Evolutionary conservation across 2,113 vertebrate genomes (phyloP).

Genomic region (Hyaena hyaena): DNA sequence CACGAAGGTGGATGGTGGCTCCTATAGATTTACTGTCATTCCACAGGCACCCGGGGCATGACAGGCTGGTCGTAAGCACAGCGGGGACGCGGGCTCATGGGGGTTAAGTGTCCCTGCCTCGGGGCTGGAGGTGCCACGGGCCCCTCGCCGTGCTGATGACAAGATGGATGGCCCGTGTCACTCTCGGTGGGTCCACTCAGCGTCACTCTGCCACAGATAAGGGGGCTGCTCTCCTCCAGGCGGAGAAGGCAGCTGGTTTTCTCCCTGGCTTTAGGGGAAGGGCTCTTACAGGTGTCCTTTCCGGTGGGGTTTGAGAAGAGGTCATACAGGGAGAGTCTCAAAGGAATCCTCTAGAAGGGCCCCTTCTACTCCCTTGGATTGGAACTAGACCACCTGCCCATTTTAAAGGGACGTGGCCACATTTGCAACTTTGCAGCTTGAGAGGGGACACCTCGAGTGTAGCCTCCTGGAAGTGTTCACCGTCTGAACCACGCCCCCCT

Average conservation of each 20-base stretch:
- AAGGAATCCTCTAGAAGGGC: neutral
- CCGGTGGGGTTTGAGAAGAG: neutral
- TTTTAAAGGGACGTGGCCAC: neutral
- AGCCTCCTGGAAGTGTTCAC: neutral
- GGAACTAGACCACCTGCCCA: neutral
- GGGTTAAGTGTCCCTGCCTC: constrained; percentile 91
- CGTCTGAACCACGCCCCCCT: neutral
- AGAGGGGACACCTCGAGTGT: neutral
- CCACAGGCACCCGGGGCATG: constrained; percentile 81
- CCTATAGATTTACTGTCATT: constrained; percentile 92
- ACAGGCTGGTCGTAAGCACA: constrained; percentile 84
- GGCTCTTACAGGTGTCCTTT: neutral
- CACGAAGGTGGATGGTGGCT: constrained; percentile 86
- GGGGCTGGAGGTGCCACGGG: constrained; percentile 85
- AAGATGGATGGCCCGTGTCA: constrained; percentile 92
- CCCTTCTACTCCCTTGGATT: neutral
- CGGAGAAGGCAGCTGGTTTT: constrained; percentile 74
- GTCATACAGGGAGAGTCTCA: accelerated
- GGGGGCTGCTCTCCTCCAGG: constrained; percentile 72
- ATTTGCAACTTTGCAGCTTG: too few relatives aligned
- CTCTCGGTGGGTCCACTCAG: constrained; percentile 88
- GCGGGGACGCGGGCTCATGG: constrained; percentile 85
- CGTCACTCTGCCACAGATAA: constrained; percentile 89
- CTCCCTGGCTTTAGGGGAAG: constrained; percentile 61
- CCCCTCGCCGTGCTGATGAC: constrained; percentile 88